Conservation (phyloP, 2,797 vertebrate species). For the Halcyon leucocephala region DNA sequence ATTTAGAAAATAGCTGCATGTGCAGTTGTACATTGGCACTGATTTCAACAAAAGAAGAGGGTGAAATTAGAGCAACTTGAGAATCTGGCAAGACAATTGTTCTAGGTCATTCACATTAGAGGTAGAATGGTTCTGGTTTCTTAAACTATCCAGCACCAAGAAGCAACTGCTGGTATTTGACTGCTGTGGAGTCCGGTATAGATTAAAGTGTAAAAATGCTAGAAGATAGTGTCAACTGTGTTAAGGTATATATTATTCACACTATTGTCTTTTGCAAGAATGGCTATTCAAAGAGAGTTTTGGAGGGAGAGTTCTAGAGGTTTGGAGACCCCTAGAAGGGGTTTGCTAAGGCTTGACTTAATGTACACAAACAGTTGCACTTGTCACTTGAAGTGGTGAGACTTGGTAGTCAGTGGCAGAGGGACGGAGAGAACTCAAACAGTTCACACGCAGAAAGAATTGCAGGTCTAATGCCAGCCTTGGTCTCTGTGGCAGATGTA, state of each 20-base stretch:
- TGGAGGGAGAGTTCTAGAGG: neutral
- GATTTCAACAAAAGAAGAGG: neutral
- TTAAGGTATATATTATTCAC: neutral
- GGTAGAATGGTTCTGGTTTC: neutral
- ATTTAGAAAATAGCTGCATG: neutral
- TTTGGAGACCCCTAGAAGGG: neutral
- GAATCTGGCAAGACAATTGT: neutral
- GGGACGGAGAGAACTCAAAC: neutral
- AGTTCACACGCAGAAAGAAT: neutral
- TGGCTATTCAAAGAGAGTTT: neutral
- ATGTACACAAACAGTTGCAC: neutral
- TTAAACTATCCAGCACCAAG: neutral
- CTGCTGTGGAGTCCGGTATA: neutral
- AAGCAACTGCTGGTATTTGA: neutral
- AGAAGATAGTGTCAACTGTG: neutral
- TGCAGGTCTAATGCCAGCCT: neutral
- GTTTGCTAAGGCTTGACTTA: neutral
- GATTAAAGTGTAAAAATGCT: neutral
- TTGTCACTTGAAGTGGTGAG: neutral
- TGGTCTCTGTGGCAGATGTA: neutral
- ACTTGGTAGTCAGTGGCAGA: neutral
- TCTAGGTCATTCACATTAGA: neutral
- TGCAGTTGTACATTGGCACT: neutral
- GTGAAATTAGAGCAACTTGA: neutral
- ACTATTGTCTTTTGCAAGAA: neutral